phyloP scores from a whole-genome alignment of 2,888 invertebrate genomes.

The Tanaodytes sp. region DNA sequence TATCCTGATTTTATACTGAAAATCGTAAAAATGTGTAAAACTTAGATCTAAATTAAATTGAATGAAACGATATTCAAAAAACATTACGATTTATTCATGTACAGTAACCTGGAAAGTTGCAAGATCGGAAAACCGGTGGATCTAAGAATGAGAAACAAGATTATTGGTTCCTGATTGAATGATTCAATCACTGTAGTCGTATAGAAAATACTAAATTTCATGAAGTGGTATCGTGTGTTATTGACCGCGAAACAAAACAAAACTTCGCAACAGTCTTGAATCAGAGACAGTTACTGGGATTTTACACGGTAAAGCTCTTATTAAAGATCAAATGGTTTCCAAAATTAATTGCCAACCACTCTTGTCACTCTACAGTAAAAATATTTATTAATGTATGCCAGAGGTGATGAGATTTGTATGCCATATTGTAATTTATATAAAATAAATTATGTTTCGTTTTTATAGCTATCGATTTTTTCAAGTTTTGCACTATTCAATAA shows the following conservation, averaged over 20 bases:
- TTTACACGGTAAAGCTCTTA: conserved; percentile 25
- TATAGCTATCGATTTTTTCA: too few relatives aligned
- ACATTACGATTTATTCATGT: too few relatives aligned
- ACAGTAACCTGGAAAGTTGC: neutral
- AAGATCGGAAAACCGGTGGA: neutral
- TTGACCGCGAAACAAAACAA: conserved; percentile 35
- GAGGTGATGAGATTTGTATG: too few relatives aligned
- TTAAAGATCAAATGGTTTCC: conserved; percentile 8
- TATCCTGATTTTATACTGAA: too few relatives aligned
- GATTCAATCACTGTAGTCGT: neutral
- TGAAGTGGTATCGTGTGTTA: neutral
- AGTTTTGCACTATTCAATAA: too few relatives aligned
- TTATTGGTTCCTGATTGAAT: neutral
- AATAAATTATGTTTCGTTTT: too few relatives aligned
- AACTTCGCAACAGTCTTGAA: conserved; percentile 19
- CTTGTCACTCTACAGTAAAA: neutral
- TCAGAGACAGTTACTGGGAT: conserved; percentile 22
- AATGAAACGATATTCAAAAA: too few relatives aligned
- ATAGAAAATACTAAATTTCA: neutral
- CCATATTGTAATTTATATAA: too few relatives aligned
- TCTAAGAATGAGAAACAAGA: neutral
- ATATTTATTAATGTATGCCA: conserved; percentile 10
- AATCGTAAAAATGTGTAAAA: too few relatives aligned
- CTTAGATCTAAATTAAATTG: too few relatives aligned
- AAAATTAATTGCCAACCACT: conserved; percentile 11